Percentiles rank a stretch among this genome's conserved stretches.
Conservation (phyloP, 2,113 vertebrate genomes). For the Siphamia tubifer region DNA sequence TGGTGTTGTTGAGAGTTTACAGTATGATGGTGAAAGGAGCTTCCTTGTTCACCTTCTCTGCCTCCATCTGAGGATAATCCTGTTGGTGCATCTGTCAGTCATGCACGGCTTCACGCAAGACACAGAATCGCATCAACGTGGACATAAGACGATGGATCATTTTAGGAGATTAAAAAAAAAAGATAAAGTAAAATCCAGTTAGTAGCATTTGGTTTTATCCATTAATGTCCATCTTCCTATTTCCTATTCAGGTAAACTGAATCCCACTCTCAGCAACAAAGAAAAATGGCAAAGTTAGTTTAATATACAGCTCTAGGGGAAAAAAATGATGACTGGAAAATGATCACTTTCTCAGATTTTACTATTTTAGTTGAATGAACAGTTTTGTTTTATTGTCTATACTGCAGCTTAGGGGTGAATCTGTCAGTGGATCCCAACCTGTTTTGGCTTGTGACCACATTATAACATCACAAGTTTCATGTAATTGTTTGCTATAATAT, state of each 20-base stretch:
- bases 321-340: too few relatives aligned
- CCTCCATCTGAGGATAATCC: constrained; percentile 24
- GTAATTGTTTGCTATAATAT: too few relatives aligned
- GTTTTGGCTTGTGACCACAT: too few relatives aligned
- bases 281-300: too few relatives aligned
- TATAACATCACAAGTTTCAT: too few relatives aligned
- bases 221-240: not conserved
- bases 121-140: constrained; percentile 24
- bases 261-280: not conserved
- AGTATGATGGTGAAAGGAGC: constrained; percentile 4
- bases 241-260: not conserved
- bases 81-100: constrained; percentile 15
- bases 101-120: not conserved
- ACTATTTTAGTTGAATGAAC: too few relatives aligned
- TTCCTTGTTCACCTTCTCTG: too few relatives aligned
- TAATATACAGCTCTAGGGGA: too few relatives aligned
- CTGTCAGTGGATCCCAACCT: too few relatives aligned
- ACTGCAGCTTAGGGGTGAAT: too few relatives aligned
- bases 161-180: not conserved
- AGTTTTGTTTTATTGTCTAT: too few relatives aligned
- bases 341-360: too few relatives aligned
- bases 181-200: not conserved
- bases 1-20: not conserved
- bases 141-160: not conserved
- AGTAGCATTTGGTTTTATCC: not conserved